Evolutionary conservation across 2,888 invertebrate genomes (phyloP).

Genomic region (Xanthostigma xanthostigma): DNA sequence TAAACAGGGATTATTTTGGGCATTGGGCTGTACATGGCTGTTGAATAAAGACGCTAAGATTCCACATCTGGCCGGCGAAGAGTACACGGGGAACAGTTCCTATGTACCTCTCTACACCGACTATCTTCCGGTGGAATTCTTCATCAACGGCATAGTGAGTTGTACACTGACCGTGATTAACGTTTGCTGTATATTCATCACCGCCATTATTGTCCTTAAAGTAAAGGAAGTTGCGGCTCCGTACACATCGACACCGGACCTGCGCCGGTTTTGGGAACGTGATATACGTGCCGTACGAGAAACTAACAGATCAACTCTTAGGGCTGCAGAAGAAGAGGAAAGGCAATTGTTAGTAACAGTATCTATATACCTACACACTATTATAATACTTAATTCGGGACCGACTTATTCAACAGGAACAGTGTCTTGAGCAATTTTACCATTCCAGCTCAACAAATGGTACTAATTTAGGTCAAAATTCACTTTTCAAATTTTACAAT

Average conservation of each 20-base stretch:
- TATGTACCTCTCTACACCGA: constrained; percentile 55
- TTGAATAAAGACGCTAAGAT: constrained; percentile 51
- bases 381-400: no score
- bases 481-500: no score
- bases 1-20: constrained; percentile 54
- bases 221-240: constrained; percentile 76
- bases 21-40: constrained; percentile 54
- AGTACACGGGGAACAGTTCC: constrained; percentile 42
- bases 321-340: constrained; percentile 5
- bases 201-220: constrained; percentile 65
- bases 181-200: constrained; percentile 69
- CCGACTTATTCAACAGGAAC: no score
- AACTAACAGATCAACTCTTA: constrained; percentile 37
- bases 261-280: constrained; percentile 59
- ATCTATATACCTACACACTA: not conserved
- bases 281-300: constrained; percentile 62
- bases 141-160: constrained; percentile 64
- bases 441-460: no score
- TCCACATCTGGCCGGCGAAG: constrained; percentile 53
- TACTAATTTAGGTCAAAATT: no score
- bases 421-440: no score
- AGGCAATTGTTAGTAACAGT: constrained; percentile 1
- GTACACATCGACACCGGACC: constrained; percentile 56
- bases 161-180: constrained; percentile 66
- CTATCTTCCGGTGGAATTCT: constrained; percentile 61